Percentiles rank a stretch among this genome's conserved stretches.
phyloP scores from a whole-genome alignment of 1,140 invertebrate genomes.

The Panagrolaimus sp. region DNA sequence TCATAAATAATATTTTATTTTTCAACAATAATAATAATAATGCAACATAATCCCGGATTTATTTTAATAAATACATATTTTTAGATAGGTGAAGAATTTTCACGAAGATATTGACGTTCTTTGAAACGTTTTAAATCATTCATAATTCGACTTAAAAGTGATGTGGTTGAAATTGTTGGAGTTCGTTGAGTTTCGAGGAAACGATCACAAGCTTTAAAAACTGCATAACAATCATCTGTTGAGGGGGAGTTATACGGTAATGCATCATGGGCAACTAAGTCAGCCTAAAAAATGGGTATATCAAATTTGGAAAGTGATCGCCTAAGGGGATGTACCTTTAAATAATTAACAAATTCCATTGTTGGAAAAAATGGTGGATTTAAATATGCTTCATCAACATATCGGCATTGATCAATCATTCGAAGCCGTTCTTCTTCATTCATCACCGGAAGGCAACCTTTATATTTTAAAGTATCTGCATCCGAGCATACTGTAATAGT shows the following conservation, averaged over 20 bases:
- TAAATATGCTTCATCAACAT: conserved; percentile 29
- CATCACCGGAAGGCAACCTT: conserved; percentile 24
- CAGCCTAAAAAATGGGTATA: conserved; percentile 22
- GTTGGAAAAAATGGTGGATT: conserved; percentile 21
- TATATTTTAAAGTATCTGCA: conserved; percentile 25
- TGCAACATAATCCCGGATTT: no score
- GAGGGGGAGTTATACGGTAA: conserved; percentile 24
- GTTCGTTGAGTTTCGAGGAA: conserved; percentile 32
- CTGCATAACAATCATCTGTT: conserved; percentile 28
- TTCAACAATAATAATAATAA: no score
- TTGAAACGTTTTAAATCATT: conserved; percentile 20
- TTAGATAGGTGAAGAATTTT: background rate
- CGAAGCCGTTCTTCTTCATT: conserved; percentile 27
- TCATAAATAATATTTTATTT: no score
- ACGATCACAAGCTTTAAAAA: conserved; percentile 27
- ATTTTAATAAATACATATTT: no score
- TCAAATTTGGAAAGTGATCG: conserved; percentile 17
- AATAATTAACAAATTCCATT: conserved; percentile 29
- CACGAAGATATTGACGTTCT: conserved; percentile 12
- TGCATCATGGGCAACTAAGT: conserved; percentile 32
- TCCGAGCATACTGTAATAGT: conserved; percentile 31
- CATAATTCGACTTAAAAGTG: conserved; percentile 27
- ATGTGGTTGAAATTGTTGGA: conserved; percentile 30
- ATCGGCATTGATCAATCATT: conserved; percentile 29
- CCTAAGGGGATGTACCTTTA: conserved; percentile 20